Evolutionary conservation across 2,113 vertebrate genomes (phyloP).

Genomic region (Crypturellus undulatus): DNA sequence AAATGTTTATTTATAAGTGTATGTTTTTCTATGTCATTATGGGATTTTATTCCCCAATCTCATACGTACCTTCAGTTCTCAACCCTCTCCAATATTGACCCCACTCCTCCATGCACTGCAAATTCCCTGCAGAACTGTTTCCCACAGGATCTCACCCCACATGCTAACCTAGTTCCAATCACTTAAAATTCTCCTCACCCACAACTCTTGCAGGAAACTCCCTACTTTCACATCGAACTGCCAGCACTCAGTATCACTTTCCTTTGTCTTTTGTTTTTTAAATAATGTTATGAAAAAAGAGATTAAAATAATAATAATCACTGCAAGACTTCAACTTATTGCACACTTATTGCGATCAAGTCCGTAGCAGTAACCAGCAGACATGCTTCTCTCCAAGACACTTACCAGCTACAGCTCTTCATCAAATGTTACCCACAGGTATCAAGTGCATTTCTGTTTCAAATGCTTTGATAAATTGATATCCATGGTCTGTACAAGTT

Average conservation of each 20-base stretch:
- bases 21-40: neutral
- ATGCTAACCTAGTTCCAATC: neutral
- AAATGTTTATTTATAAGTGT: too few relatives aligned
- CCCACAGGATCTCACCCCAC: neutral
- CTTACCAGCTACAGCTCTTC: constrained; percentile 31
- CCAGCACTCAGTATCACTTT: neutral
- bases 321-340: neutral
- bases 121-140: too few relatives aligned
- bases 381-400: constrained; percentile 13
- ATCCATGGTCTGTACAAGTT: neutral
- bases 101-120: too few relatives aligned
- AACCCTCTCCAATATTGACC: too few relatives aligned
- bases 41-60: neutral
- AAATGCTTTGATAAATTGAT: neutral
- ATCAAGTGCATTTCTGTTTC: constrained; percentile 3
- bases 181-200: constrained; percentile 2
- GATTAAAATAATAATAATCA: neutral
- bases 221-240: neutral
- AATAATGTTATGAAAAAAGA: neutral
- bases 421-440: neutral
- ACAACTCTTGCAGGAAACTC: neutral
- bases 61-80: neutral
- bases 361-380: constrained; percentile 29
- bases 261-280: neutral
- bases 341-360: constrained; percentile 17